Conservation (phyloP, 1,140 invertebrate species). For the Anagrus nilaparvatae region DNA sequence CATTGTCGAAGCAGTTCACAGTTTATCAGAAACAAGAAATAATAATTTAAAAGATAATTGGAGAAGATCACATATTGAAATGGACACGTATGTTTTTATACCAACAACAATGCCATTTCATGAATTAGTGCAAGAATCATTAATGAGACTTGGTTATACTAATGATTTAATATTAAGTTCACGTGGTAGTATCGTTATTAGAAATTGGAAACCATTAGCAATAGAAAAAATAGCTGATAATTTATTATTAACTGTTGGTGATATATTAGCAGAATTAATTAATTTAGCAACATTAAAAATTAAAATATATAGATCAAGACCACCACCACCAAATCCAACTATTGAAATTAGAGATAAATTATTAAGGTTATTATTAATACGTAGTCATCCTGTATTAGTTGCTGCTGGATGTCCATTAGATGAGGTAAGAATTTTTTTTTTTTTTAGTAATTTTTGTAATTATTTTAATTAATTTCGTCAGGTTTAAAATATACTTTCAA, state of each 20-base stretch:
- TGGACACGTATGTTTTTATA: slow-evolving; percentile 88
- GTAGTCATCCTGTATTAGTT: slow-evolving; percentile 75
- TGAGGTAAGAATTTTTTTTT: slow-evolving; percentile 54
- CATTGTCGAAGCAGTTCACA: slow-evolving; percentile 71
- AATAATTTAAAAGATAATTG: slow-evolving; percentile 47
- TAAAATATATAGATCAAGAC: slow-evolving; percentile 71
- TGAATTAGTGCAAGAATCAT: slow-evolving; percentile 54
- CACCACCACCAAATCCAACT: slow-evolving; percentile 50
- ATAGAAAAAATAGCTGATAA: slow-evolving; percentile 85
- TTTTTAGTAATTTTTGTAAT: background rate
- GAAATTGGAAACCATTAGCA: slow-evolving; percentile 86
- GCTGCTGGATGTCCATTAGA: slow-evolving; percentile 86
- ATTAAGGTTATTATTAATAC: slow-evolving; percentile 72
- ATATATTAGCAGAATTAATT: slow-evolving; percentile 85
- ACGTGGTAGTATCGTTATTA: slow-evolving; percentile 75
- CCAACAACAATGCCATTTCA: slow-evolving; percentile 75
- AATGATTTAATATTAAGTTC: slow-evolving; percentile 39
- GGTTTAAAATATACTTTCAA: slow-evolving; percentile 12
- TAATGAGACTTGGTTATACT: slow-evolving; percentile 55
- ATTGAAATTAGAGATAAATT: slow-evolving; percentile 90
- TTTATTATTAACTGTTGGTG: slow-evolving; percentile 74
- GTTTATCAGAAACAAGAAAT: slow-evolving; percentile 51
- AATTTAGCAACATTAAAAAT: slow-evolving; percentile 84
- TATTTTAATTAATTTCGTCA: slow-evolving; percentile 14
- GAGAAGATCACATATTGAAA: slow-evolving; percentile 64